Evolutionary conservation across 2,113 vertebrate genomes (phyloP).

Genomic region (Ceuthmochares aereus): DNA sequence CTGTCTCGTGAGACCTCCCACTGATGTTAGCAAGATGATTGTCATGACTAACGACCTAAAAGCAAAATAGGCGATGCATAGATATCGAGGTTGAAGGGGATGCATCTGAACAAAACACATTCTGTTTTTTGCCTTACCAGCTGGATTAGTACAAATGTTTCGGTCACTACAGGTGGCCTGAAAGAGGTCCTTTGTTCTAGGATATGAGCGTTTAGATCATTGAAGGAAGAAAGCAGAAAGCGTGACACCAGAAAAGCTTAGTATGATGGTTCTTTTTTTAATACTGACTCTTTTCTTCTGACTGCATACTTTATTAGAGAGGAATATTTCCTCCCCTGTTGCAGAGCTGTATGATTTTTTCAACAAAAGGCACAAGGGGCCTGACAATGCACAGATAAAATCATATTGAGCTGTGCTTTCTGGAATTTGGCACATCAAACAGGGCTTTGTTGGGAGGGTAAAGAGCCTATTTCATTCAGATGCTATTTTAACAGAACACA

Average conservation of each 20-base stretch:
- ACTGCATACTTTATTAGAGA: not conserved
- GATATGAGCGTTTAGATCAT: not conserved
- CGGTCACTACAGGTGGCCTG: not conserved
- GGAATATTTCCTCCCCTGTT: slow-evolving; percentile 24
- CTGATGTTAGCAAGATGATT: not conserved
- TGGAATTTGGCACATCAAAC: slow-evolving; percentile 55
- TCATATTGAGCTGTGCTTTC: slow-evolving; percentile 47
- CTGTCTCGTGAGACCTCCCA: not conserved
- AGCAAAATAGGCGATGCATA: not conserved
- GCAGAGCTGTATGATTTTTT: not conserved
- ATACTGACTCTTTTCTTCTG: not conserved
- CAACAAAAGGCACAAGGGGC: slow-evolving; percentile 24
- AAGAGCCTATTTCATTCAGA: slow-evolving; percentile 7
- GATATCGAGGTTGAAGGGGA: not conserved
- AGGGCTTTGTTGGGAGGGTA: slow-evolving; percentile 23
- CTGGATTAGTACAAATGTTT: not conserved
- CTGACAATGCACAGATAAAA: slow-evolving; percentile 10
- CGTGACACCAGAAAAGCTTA: not conserved
- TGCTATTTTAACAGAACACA: slow-evolving; percentile 35
- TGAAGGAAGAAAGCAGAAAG: not conserved
- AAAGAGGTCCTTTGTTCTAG: not conserved
- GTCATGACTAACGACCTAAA: not conserved
- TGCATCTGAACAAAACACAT: not conserved
- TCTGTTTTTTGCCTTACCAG: not conserved
- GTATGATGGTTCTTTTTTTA: not conserved